Conservation (phyloP, 1,140 invertebrate genomes). For the Hetaerina americana region DNA sequence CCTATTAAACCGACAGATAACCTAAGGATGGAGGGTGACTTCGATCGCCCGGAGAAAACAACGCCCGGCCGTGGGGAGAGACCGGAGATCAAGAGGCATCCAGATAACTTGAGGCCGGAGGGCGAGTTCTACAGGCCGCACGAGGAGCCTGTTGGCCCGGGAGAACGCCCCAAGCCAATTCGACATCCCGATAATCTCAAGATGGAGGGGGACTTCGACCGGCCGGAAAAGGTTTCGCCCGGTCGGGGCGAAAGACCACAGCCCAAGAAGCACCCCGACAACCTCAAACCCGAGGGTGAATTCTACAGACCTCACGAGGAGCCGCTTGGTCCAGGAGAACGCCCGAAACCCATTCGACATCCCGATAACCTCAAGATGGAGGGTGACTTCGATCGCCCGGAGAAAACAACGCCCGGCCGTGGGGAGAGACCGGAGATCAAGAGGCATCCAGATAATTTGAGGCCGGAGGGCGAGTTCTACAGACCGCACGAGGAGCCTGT, state of each 20-base stretch:
- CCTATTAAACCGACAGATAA: conserved; percentile 9
- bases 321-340: conserved; percentile 20
- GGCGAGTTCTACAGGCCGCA: conserved; percentile 23
- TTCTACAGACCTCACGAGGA: conserved; percentile 16
- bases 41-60: conserved; percentile 27
- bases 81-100: conserved; percentile 16
- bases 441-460: conserved; percentile 43
- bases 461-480: conserved; percentile 36
- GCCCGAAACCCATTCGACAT: conserved; percentile 29
- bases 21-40: conserved; percentile 27
- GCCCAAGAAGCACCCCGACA: conserved; percentile 26
- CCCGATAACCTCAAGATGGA: conserved; percentile 45
- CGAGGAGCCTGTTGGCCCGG: conserved; percentile 16
- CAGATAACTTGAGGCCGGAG: conserved; percentile 40
- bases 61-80: conserved; percentile 15
- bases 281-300: conserved; percentile 21
- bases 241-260: conserved; percentile 18
- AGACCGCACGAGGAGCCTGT: conserved; percentile 21
- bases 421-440: conserved; percentile 26
- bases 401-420: conserved; percentile 1
- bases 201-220: conserved; percentile 32
- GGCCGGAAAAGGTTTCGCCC: conserved; percentile 14
- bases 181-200: conserved; percentile 25
- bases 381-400: conserved; percentile 24
- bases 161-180: conserved; percentile 21